Evolutionary conservation across 2,888 invertebrate species (phyloP), one percentile per base, ranked within the genome.

Genomic region (Himalopsyche tibetana): DNA sequence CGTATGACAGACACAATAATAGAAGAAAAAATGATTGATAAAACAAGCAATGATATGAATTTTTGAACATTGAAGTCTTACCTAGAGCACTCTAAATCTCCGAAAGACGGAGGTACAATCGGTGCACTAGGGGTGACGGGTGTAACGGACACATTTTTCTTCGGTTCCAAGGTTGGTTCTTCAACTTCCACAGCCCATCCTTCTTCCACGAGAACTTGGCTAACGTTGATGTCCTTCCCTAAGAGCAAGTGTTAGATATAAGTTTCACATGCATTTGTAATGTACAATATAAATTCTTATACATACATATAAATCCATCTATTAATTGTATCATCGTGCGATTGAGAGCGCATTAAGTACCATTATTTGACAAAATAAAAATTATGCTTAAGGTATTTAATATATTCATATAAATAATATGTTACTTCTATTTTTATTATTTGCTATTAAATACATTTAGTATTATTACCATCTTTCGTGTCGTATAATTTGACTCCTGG

Each of bases 401-500:
- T 51, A 51, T 51, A 9, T 51, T 15, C 0, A 69, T 69, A 11
- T 5, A 3, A 5, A 42, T 42, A 9, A 42, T 42, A 8, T 42
- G 42, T 42, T 42, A 42, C 42, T 2, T 42, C 3, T 42, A 42
- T 80, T 28, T 15, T 38, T 17, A 80, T 38, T 38, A 11, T 8
- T 36, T 69, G 19, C 17, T 19, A 74, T 74, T 74, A 63, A n/a
- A 12, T 80, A 80, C 19, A 45, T 1, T 42, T n/a, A 42, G 42
- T 19, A 38, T 19, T 74, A 90, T 90, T 90, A 92, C 95, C 94
- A 87, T 95, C 95, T 85, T 93, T 94, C 85, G 95, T 94, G 91
- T 97, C 96, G 90, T 94, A 96, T 38, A 97, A 91, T 90, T 96
- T 96, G 89, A 98, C 95, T 87, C 96, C 96, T 63, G 97, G 97